These are phyloP conservation scores for Montipora capricornis DNA, from an alignment of 64 coral and sea anemone genomes.

Conservation along the genomic window DNA sequence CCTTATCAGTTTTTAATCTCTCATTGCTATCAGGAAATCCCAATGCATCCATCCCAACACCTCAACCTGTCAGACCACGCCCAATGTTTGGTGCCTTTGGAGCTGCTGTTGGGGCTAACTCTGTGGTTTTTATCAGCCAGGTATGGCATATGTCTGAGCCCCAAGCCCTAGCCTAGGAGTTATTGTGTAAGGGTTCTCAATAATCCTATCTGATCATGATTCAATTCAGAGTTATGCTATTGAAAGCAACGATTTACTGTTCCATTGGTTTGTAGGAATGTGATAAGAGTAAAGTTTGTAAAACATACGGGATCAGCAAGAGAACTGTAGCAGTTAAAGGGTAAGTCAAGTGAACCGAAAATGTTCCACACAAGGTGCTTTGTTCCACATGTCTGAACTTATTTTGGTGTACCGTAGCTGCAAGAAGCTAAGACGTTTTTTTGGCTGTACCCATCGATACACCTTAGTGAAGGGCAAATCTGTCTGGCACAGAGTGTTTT, in stretches of 20 bases:
- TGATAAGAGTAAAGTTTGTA: slow-evolving; percentile 51
- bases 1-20: not conserved
- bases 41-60: slow-evolving; percentile 84
- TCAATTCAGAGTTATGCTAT: no score
- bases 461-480: no score
- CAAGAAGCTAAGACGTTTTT: no score
- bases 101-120: slow-evolving; percentile 75
- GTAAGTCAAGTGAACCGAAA: slow-evolving; percentile 5
- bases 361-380: no score
- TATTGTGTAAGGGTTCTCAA: no score
- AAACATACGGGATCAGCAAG: slow-evolving; percentile 76
- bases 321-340: slow-evolving; percentile 68
- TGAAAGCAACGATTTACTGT: not conserved
- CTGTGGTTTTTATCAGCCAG: slow-evolving; percentile 79
- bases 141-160: slow-evolving; percentile 6
- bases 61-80: slow-evolving; percentile 76
- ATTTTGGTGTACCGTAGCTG: no score
- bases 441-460: no score
- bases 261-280: slow-evolving; percentile 43
- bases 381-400: no score
- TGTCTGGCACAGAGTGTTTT: no score
- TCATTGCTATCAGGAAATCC: slow-evolving; percentile 58
- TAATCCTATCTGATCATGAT: no score
- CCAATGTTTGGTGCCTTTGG: slow-evolving; percentile 92
- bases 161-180: no score